phyloP scores from a whole-genome alignment of 1,140 invertebrate genomes.

The Lerema accius region DNA sequence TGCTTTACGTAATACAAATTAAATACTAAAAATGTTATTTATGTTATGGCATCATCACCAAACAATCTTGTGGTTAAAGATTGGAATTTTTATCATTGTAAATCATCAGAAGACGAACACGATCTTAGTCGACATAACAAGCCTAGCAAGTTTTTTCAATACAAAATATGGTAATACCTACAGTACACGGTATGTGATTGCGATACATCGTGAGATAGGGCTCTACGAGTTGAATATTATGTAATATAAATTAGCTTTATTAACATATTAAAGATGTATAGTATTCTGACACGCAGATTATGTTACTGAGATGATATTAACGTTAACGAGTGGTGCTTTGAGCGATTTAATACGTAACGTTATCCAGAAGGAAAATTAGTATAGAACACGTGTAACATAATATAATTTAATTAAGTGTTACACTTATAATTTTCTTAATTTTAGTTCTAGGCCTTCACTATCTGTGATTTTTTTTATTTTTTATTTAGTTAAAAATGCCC shows the following conservation, averaged over 20 bases:
- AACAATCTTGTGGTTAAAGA: neutral
- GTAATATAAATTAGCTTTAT: neutral
- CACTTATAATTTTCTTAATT: too few relatives aligned
- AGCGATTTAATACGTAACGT: neutral
- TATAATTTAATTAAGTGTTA: too few relatives aligned
- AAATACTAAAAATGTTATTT: conserved; percentile 10
- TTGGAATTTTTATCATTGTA: conserved; percentile 20
- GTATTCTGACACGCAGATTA: conserved; percentile 12
- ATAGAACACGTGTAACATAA: conserved; percentile 13
- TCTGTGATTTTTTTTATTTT: too few relatives aligned
- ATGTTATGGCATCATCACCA: neutral
- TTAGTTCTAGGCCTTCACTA: too few relatives aligned
- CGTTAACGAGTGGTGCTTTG: neutral
- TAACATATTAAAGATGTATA: conserved; percentile 11
- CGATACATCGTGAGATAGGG: conserved; percentile 16
- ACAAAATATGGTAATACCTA: neutral
- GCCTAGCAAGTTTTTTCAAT: conserved; percentile 15
- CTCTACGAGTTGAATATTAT: conserved; percentile 6
- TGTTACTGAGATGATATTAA: conserved; percentile 17
- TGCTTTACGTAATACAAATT: too few relatives aligned
- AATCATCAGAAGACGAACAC: conserved; percentile 12
- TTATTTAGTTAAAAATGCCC: too few relatives aligned
- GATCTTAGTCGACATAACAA: conserved; percentile 13
- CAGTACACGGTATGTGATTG: neutral
- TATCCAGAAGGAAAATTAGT: neutral